Percentiles rank a stretch among this genome's conserved stretches.
These are phyloP conservation scores for Phengaris alcon DNA, from an alignment of 2,888 invertebrate genomes.

Conservation along the genomic window DNA sequence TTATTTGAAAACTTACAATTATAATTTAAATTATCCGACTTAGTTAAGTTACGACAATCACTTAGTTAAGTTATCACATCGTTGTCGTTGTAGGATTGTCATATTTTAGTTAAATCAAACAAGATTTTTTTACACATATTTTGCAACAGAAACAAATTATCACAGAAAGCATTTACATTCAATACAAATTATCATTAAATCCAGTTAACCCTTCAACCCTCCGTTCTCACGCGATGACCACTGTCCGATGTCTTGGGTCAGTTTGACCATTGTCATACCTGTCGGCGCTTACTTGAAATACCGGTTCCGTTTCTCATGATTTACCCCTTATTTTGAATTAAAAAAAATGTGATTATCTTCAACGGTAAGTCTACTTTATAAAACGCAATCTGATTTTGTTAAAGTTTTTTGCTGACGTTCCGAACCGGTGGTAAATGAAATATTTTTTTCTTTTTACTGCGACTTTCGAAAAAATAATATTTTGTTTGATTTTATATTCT, in stretches of 20 bases:
- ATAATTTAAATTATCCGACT: too few species aligned
- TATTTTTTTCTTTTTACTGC: too few species aligned
- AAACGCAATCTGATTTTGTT: not conserved
- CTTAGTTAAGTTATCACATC: too few species aligned
- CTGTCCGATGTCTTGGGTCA: slow-evolving; percentile 52
- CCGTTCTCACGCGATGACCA: slow-evolving; percentile 62
- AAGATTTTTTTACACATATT: too few species aligned
- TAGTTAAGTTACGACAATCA: too few species aligned
- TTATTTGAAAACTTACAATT: too few species aligned
- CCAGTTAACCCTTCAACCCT: slow-evolving; percentile 37
- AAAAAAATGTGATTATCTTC: not conserved
- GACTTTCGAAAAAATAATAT: too few species aligned
- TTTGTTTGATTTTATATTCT: too few species aligned
- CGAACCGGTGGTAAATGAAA: too few species aligned
- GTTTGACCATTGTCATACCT: slow-evolving; percentile 43
- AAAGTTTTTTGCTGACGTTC: not conserved
- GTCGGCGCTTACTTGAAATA: slow-evolving; percentile 45
- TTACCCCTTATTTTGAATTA: slow-evolving; percentile 25
- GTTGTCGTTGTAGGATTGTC: too few species aligned
- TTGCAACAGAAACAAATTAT: not conserved
- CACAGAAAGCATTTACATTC: too few species aligned
- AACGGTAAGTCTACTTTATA: not conserved
- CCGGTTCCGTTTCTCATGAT: slow-evolving; percentile 54
- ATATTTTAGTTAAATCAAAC: too few species aligned
- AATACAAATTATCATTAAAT: slow-evolving; percentile 31